Base-by-base conservation (phyloP, 2,797 vertebrate species). In the Lepidocolaptes lacrymiger region DNA sequence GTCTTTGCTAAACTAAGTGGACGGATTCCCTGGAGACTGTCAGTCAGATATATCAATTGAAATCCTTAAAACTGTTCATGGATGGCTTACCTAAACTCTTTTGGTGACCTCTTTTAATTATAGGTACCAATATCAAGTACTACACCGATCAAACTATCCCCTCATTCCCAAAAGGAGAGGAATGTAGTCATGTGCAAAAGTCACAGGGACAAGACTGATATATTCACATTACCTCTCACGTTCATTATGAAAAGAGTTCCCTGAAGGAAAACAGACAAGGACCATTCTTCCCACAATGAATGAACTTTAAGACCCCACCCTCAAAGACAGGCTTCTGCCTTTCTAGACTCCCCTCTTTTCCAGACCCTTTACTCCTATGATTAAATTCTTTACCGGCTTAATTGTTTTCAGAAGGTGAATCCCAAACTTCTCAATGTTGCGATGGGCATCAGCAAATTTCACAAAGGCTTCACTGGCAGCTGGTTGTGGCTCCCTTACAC, bases 391-490 rank as follows among this genome's bases (percentile, higher is more conserved):
- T 97, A 99, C 99, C 61, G 99, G 99, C 95, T 99, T 99, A 97
- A 99, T 98, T 83, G 99, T 99, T 97, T 99, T 99, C 46, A 99
- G 98, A 28, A 99, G 98, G 94, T 98, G 98, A 95, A 99, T 99
- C 61, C 99, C 99, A 32, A 98, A 99, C 94, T 99, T 99, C 98
- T 99, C 99, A 21, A 99, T 99, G 98, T 91, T 99, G 92, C 99
- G 99, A 94, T 99, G 99, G 74, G 99, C 99, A 37, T 99, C 99
- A 1, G 99, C 99, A 61, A 99, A 99, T 97, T 99, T 99, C 71
- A 99, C 99, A 28, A 99, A 99, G 5, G 99, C 99, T 97, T 99
- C 99, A 17, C 99, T 99, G 49, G 99, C 99, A 7, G 99, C 98
- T 24, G 99, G 99, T 88, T 99, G 99, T 0, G 99, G 99, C 97